Evolutionary conservation across 2,888 invertebrate genomes (phyloP).

Genomic region (Molanna angustata): DNA sequence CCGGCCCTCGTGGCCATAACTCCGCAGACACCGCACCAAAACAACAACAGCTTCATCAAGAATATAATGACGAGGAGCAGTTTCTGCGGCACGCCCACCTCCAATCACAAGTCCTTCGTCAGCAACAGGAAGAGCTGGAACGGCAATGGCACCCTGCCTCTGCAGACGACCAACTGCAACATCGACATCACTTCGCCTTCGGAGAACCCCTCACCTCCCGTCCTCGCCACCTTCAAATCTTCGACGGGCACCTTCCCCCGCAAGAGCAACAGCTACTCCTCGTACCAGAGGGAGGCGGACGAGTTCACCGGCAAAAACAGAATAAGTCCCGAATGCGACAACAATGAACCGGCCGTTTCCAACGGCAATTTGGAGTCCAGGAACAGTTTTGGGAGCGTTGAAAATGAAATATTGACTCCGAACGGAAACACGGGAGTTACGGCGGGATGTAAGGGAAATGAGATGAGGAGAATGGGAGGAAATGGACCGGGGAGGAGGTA

Average conservation of each 20-base stretch:
- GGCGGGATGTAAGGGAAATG: constrained; percentile 53
- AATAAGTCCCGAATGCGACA: constrained; percentile 12
- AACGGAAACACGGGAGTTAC: constrained; percentile 50
- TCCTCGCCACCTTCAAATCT: constrained; percentile 51
- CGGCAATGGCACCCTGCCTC: constrained; percentile 53
- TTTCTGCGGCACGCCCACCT: constrained; percentile 52
- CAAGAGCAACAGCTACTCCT: constrained; percentile 9
- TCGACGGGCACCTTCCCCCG: constrained; percentile 54
- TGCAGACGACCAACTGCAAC: constrained; percentile 43
- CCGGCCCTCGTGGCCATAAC: constrained; percentile 54
- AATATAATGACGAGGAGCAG: constrained; percentile 56
- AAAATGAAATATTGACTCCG: constrained; percentile 52
- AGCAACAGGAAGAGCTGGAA: constrained; percentile 57
- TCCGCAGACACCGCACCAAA: constrained; percentile 50
- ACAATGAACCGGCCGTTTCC: constrained; percentile 1
- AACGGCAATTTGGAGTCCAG: too few species aligned
- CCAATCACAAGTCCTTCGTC: constrained; percentile 48
- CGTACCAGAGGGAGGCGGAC: too few species aligned
- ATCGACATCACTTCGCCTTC: constrained; percentile 39
- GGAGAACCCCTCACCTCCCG: constrained; percentile 42
- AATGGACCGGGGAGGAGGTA: constrained; percentile 53
- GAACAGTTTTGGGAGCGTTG: constrained; percentile 33
- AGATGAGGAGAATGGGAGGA: constrained; percentile 53
- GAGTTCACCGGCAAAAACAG: too few species aligned
- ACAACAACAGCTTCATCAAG: constrained; percentile 53